Evolutionary conservation across 2,113 vertebrate species (phyloP).

Genomic region (Halichoerus grypus): DNA sequence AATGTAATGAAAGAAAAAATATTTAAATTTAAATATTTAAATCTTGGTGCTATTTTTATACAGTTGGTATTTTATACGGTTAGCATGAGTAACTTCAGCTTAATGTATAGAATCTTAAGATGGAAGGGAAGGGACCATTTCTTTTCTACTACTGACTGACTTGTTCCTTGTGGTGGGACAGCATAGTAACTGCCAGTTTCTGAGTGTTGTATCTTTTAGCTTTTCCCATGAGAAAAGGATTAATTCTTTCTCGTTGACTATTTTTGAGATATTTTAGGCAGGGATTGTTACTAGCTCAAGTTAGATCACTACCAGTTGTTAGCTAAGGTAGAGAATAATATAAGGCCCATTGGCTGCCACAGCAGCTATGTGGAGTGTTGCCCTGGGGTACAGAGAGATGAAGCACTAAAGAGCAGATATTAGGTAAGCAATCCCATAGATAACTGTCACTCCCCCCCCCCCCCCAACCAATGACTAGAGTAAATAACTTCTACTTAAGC

Average conservation of each 20-base stretch:
- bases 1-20: neutral
- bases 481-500: neutral
- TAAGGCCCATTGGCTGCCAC: neutral
- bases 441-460: neutral
- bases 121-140: neutral
- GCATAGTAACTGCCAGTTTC: neutral
- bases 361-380: neutral
- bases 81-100: neutral
- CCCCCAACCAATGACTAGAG: neutral
- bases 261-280: neutral
- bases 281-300: neutral
- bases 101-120: neutral
- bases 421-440: neutral
- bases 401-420: neutral
- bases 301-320: neutral
- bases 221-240: neutral
- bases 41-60: neutral
- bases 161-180: neutral
- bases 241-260: neutral
- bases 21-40: neutral
- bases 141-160: neutral
- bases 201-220: neutral
- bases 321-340: neutral
- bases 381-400: neutral
- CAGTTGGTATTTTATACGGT: neutral